Evolutionary conservation across 2,888 invertebrate species (phyloP).

Genomic region (Abscondita cerata): DNA sequence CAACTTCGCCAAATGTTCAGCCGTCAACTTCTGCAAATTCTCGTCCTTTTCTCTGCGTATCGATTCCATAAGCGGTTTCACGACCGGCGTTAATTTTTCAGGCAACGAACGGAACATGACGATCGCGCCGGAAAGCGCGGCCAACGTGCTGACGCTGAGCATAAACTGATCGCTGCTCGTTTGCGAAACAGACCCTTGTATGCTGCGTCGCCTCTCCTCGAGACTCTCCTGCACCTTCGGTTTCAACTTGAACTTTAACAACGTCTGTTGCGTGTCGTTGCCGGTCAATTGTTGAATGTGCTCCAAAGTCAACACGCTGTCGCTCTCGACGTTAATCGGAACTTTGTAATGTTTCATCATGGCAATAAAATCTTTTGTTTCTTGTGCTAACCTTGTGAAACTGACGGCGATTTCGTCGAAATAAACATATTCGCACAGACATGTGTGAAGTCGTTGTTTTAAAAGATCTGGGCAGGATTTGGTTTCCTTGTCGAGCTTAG

Average conservation of each 20-base stretch:
- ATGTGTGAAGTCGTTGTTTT: conserved; percentile 66
- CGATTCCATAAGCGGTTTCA: conserved; percentile 96
- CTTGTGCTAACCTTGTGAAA: conserved; percentile 88
- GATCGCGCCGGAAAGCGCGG: conserved; percentile 85
- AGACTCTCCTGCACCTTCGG: conserved; percentile 76
- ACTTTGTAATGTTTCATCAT: conserved; percentile 88
- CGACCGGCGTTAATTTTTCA: conserved; percentile 89
- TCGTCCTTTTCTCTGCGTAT: conserved; percentile 86
- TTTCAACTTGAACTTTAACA: conserved; percentile 71
- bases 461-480: conserved; percentile 62
- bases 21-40: conserved; percentile 80
- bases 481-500: conserved; percentile 61
- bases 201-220: conserved; percentile 77
- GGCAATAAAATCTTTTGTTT: conserved; percentile 87
- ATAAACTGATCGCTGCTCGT: conserved; percentile 76
- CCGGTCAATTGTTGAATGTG: conserved; percentile 68
- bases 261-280: conserved; percentile 65
- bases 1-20: conserved; percentile 77
- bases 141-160: conserved; percentile 63
- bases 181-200: conserved; percentile 73
- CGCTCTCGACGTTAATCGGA: conserved; percentile 64
- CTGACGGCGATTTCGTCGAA: conserved; percentile 92
- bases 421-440: conserved; percentile 85
- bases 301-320: conserved; percentile 63
- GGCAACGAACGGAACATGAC: conserved; percentile 80